phyloP scores from a whole-genome alignment of 2,888 invertebrate species.

The Cataglyphis cursor region DNA sequence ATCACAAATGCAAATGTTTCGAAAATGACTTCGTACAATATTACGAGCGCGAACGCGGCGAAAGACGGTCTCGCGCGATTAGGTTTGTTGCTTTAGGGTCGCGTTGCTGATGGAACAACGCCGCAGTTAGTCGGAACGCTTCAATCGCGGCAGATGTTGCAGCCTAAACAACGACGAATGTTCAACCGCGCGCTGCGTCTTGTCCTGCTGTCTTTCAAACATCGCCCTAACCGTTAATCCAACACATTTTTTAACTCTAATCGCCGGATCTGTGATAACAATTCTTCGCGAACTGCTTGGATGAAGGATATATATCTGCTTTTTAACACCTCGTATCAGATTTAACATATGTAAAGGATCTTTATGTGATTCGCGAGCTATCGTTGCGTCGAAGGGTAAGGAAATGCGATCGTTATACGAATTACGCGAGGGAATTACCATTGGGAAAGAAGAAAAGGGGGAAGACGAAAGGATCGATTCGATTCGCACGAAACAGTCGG shows the following conservation, averaged over 20 bases:
- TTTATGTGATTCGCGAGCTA: neutral
- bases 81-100: slow-evolving; percentile 56
- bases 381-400: neutral
- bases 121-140: slow-evolving; percentile 30
- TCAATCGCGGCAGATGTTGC: slow-evolving; percentile 45
- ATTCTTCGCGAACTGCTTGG: neutral
- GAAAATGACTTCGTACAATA: slow-evolving; percentile 9
- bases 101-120: slow-evolving; percentile 44
- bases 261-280: neutral
- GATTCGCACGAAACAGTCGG: slow-evolving; percentile 21
- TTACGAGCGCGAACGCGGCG: slow-evolving; percentile 5
- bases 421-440: neutral
- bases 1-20: neutral
- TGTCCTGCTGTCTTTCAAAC: slow-evolving; percentile 29
- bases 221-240: neutral
- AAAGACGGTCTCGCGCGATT: slow-evolving; percentile 43
- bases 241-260: slow-evolving; percentile 31
- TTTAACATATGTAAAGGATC: neutral
- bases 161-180: slow-evolving; percentile 52
- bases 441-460: neutral
- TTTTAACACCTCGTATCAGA: neutral
- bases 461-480: slow-evolving; percentile 4
- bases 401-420: neutral
- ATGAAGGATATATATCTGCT: neutral
- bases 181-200: neutral